phyloP scores from a whole-genome alignment of 2,888 invertebrate species.

The Alloplasta piceator region DNA sequence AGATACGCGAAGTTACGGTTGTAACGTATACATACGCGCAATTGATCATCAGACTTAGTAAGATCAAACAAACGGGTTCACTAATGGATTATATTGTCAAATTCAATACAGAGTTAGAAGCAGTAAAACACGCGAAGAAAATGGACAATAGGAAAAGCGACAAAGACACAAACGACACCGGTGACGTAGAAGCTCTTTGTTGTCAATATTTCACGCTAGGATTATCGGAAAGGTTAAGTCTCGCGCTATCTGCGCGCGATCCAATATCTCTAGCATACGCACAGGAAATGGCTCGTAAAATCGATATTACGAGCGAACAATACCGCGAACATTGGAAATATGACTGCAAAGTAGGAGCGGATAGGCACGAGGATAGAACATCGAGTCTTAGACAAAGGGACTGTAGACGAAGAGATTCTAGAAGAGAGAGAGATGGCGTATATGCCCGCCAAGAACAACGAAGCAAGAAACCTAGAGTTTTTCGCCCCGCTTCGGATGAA shows the following conservation, averaged over 20 bases:
- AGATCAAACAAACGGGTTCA: constrained; percentile 14
- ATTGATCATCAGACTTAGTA: constrained; percentile 13
- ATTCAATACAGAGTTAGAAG: constrained; percentile 10
- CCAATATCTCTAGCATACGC: neutral
- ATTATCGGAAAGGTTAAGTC: constrained; percentile 9
- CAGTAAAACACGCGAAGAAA: no score
- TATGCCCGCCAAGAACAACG: constrained; percentile 1
- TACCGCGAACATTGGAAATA: constrained; percentile 8
- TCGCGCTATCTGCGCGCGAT: constrained; percentile 14
- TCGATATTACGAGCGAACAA: neutral
- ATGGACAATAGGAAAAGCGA: constrained; percentile 3
- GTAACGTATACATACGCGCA: constrained; percentile 2
- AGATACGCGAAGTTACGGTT: neutral
- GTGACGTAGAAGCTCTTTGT: constrained; percentile 9
- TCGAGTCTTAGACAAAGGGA: constrained; percentile 9
- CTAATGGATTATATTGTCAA: constrained; percentile 6
- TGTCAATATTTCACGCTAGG: constrained; percentile 11
- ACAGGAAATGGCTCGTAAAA: no score
- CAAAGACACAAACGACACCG: constrained; percentile 3
- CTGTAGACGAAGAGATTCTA: neutral
- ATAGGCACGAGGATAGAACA: neutral
- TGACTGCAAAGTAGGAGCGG: neutral
- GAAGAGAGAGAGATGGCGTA: neutral
- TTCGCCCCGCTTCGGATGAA: neutral
- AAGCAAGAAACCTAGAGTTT: constrained; percentile 9